phyloP scores from a whole-genome alignment of 2,888 invertebrate species.

The Calliphora vomitoria region DNA sequence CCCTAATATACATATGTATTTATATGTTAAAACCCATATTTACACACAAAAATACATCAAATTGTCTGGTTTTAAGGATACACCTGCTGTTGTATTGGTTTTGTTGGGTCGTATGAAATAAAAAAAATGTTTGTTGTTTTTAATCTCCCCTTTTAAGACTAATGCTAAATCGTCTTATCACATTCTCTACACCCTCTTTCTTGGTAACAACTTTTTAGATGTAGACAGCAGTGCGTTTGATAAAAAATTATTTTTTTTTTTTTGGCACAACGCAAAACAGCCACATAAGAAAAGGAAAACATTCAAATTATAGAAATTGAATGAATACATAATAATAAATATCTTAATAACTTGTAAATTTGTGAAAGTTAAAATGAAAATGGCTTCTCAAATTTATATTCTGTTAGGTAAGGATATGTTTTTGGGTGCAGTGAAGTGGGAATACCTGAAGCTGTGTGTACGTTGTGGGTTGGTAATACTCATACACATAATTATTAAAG shows the following conservation, averaged over 20 bases:
- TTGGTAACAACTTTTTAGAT: not conserved
- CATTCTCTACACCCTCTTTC: not conserved
- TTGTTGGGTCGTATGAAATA: not conserved
- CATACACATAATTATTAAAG: not conserved
- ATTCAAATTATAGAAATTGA: not conserved
- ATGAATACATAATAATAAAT: slow-evolving; percentile 29
- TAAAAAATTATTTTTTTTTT: not conserved
- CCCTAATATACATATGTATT: no score
- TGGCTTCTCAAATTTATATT: slow-evolving; percentile 1
- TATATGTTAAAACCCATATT: not conserved
- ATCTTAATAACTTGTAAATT: slow-evolving; percentile 61
- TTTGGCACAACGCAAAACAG: not conserved
- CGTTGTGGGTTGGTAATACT: no score
- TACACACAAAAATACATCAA: not conserved
- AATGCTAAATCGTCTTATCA: not conserved
- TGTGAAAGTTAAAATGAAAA: slow-evolving; percentile 54
- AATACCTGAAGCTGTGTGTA: not conserved
- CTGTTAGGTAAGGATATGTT: not conserved
- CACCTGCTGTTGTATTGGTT: not conserved
- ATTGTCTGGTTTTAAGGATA: not conserved
- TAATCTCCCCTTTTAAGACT: not conserved
- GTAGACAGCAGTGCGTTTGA: not conserved
- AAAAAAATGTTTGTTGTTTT: not conserved
- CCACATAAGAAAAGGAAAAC: not conserved
- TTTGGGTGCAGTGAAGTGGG: not conserved